A percentile compares a stretch with the other conserved stretches of the same genome.
Conservation (phyloP, 1,140 invertebrate genomes). For the Parapsyche elsis region DNA sequence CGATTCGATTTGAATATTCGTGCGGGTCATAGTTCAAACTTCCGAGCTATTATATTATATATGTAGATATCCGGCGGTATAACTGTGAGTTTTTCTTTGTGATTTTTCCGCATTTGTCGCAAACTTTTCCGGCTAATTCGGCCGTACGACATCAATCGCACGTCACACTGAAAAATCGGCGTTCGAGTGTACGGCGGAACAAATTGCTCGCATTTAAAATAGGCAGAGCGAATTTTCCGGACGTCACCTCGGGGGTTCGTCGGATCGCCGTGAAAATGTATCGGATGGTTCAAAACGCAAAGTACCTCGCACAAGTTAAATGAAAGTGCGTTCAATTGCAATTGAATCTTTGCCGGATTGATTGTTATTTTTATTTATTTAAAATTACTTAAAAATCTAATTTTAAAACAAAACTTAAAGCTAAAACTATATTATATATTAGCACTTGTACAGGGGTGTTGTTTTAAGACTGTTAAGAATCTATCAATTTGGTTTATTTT, state of each 20-base stretch:
- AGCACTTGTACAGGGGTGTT: too few relatives aligned
- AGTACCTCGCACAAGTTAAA: too few relatives aligned
- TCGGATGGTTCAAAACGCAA: too few relatives aligned
- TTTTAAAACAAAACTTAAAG: too few relatives aligned
- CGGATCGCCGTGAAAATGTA: too few relatives aligned
- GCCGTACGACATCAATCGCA: neutral
- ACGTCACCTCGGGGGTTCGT: neutral
- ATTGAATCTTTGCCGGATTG: too few relatives aligned
- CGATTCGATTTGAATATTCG: slow-evolving; percentile 16
- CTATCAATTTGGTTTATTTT: too few relatives aligned
- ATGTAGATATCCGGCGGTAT: neutral
- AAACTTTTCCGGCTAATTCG: neutral
- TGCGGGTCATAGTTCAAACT: neutral
- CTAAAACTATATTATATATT: too few relatives aligned
- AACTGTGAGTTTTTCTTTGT: neutral
- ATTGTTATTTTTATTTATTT: too few relatives aligned
- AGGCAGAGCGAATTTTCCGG: slow-evolving; percentile 7
- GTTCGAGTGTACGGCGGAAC: neutral
- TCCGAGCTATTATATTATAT: neutral
- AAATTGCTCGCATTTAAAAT: slow-evolving; percentile 22
- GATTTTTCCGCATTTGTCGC: slow-evolving; percentile 3
- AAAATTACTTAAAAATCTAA: too few relatives aligned
- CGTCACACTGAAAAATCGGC: neutral
- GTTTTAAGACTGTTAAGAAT: too few relatives aligned
- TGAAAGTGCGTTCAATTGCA: too few relatives aligned